Conservation (phyloP, 2,888 invertebrate species). For the Hypselothyrea guttata region DNA sequence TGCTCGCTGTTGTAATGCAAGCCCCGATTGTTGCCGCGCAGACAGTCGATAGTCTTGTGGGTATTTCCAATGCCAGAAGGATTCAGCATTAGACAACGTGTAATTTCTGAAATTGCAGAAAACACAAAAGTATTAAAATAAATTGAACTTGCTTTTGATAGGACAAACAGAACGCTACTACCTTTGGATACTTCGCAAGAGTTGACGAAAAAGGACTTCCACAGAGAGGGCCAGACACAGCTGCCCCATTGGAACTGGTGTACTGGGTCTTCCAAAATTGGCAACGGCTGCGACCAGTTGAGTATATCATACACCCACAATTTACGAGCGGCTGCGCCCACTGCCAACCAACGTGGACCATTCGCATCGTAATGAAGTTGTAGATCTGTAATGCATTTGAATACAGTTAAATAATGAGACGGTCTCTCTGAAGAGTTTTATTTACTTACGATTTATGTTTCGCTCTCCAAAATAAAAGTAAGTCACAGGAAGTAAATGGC, state of each 20-base stretch:
- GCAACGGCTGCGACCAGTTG: conserved; percentile 62
- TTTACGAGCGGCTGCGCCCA: conserved; percentile 54
- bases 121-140: not conserved
- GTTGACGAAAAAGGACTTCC: conserved; percentile 67
- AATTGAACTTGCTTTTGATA: no score
- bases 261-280: conserved; percentile 52
- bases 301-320: conserved; percentile 72
- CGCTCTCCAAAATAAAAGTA: conserved; percentile 84
- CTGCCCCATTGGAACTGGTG: conserved; percentile 53
- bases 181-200: conserved; percentile 59
- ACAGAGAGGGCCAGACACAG: conserved; percentile 78
- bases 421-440: no score
- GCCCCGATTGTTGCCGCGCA: conserved; percentile 54
- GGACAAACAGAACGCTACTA: conserved; percentile 72
- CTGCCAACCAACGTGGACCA: conserved; percentile 79
- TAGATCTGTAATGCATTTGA: conserved; percentile 56
- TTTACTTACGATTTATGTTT: conserved; percentile 83
- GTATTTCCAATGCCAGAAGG: conserved; percentile 52
- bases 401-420: no score
- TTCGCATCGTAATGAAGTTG: conserved; percentile 79
- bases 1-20: conserved; percentile 66
- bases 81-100: conserved; percentile 50
- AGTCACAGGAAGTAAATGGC: conserved; percentile 83
- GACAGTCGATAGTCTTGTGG: conserved; percentile 48
- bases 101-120: conserved; percentile 30